Evolutionary conservation across 92 coral and sea anemone genomes (phyloP), one percentile per base, ranked within the genome.

Genomic region (Blastomussa wellsi): DNA sequence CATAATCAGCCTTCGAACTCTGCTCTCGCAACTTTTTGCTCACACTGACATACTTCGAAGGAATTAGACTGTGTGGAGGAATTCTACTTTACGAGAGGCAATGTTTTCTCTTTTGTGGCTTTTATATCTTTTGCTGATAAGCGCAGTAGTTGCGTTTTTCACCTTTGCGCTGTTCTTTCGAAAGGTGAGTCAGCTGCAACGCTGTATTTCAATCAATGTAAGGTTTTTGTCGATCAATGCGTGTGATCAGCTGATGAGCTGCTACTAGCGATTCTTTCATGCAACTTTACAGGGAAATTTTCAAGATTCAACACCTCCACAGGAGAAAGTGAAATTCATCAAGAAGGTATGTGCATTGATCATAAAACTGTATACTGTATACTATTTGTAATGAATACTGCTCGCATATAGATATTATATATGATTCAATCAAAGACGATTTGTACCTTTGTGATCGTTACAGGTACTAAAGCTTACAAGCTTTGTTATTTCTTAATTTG

Each of bases 241-340:
- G 3, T 22, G 39, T 11, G 73, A 38, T 60, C 78, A 47, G 75
- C 35, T 84, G 42, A 9, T 33, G 17, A 5, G 5, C 0, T 71
- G 22, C 29, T 44, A 7, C 12, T 7, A 17, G 7, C 28, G 69
- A 38, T 71, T 2, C 48, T 15, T 35, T 38, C 31, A 13, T 44
- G 17, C 67, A 31, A 26, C 26, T 70, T 75, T 20, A 16, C 89
- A 91, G 92, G 42, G 82, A 47, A 87, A 62, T 38, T 38, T 52
- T 17, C 71, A 76, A 57, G 94, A 91, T 22, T 80, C 89, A 3
- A 60, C 84, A 42, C 72, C 92, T 24, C 84, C 86, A 22, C 74
- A 80, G 71, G 79, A 88, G 41, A 91, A 88, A 79, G 71, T 91
- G 6, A 84, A 47, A 38, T 88, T 84, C 22, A 69, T 91, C 31